These are phyloP conservation scores for Malthinus seriepunctatus DNA, from an alignment of 2,888 invertebrate genomes.

Conservation along the genomic window DNA sequence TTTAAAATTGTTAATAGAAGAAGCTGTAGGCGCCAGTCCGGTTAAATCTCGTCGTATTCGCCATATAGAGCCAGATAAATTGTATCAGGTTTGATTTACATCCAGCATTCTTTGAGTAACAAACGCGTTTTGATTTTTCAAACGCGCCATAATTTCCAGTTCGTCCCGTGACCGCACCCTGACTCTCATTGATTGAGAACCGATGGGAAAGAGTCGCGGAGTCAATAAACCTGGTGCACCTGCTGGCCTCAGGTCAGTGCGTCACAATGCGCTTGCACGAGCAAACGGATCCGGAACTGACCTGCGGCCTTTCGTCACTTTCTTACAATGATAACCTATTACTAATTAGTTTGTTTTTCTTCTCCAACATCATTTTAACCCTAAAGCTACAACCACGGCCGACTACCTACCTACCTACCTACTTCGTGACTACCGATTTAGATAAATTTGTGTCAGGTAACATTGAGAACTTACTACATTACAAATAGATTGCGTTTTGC, in stretches of 20 bases:
- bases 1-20: constrained; percentile 29
- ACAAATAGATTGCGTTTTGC: neutral
- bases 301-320: constrained; percentile 31
- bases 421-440: constrained; percentile 3
- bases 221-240: constrained; percentile 57
- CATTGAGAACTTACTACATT: neutral
- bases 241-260: constrained; percentile 55
- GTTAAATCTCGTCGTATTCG: constrained; percentile 42
- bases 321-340: constrained; percentile 21
- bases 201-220: constrained; percentile 44
- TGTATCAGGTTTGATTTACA: constrained; percentile 56
- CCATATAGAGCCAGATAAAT: constrained; percentile 47
- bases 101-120: constrained; percentile 54
- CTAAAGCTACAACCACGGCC: constrained; percentile 10
- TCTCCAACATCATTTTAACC: neutral
- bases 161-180: constrained; percentile 40
- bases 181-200: constrained; percentile 42
- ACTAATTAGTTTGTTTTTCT: constrained; percentile 5
- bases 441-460: constrained; percentile 5
- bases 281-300: constrained; percentile 40
- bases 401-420: neutral
- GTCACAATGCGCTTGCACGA: constrained; percentile 37
- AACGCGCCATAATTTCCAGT: constrained; percentile 43
- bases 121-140: constrained; percentile 55
- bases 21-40: constrained; percentile 47